These are phyloP conservation scores for Xenopus laevis DNA, from an alignment of 2,113 vertebrate genomes.

Conservation along the genomic window DNA sequence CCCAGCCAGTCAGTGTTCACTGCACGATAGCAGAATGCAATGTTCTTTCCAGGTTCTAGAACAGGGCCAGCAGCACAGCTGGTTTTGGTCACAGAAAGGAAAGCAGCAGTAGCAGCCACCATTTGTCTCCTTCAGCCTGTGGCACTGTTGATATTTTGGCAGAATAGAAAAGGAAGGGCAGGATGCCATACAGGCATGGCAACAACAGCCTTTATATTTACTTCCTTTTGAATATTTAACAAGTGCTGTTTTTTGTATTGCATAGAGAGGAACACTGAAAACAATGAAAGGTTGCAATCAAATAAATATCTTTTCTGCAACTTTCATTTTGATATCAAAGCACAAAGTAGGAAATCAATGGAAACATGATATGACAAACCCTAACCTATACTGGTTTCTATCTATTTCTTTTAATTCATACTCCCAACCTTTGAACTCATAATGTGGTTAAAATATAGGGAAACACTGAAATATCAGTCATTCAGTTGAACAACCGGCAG, in stretches of 20 bases:
- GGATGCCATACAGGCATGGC: neutral
- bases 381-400: too few species aligned
- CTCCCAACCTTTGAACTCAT: too few species aligned
- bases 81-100: neutral
- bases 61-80: neutral
- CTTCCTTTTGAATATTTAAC: constrained; percentile 1
- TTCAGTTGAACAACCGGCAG: too few species aligned
- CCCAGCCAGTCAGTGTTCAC: neutral
- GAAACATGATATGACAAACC: too few species aligned
- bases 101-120: neutral
- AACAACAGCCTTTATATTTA: neutral
- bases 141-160: neutral
- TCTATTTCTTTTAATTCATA: too few species aligned
- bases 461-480: too few species aligned
- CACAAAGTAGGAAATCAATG: neutral
- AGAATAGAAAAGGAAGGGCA: neutral
- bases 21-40: neutral
- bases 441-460: too few species aligned
- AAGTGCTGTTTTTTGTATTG: too few species aligned
- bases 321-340: neutral
- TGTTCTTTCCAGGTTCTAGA: neutral
- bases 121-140: neutral
- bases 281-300: neutral
- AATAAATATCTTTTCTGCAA: too few species aligned
- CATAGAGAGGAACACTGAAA: neutral